Evolutionary conservation across 2,888 invertebrate genomes (phyloP).

Genomic region (Cactoblastis cactorum): DNA sequence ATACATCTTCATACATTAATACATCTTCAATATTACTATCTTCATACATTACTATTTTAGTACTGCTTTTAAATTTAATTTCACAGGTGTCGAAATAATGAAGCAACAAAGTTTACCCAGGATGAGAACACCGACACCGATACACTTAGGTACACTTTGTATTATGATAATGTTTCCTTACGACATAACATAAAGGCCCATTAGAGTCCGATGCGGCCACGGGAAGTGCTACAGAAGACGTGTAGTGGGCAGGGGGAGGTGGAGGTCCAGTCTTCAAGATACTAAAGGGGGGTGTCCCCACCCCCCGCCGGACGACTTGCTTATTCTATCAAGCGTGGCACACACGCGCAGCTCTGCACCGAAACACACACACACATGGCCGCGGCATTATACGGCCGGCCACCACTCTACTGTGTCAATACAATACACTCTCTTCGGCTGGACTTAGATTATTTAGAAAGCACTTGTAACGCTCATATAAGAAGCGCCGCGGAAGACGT

Average conservation of each 20-base stretch:
- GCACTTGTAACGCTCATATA: slow-evolving; percentile 81
- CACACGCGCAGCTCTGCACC: slow-evolving; percentile 49
- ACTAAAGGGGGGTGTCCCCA: slow-evolving; percentile 57
- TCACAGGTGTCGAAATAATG: background rate
- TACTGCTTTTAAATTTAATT: background rate
- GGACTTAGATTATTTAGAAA: slow-evolving; percentile 81
- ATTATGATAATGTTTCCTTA: slow-evolving; percentile 45
- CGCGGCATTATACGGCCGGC: slow-evolving; percentile 75
- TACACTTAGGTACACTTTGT: slow-evolving; percentile 16
- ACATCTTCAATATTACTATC: too few relatives aligned
- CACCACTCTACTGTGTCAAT: slow-evolving; percentile 80
- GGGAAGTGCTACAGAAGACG: slow-evolving; percentile 74
- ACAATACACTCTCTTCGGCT: slow-evolving; percentile 79
- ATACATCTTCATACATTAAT: too few relatives aligned
- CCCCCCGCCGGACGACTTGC: slow-evolving; percentile 74
- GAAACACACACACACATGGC: slow-evolving; percentile 52
- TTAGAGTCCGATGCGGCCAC: slow-evolving; percentile 69
- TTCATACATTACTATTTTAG: background rate
- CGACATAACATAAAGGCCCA: slow-evolving; percentile 67
- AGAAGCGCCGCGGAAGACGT: slow-evolving; percentile 76
- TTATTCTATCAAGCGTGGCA: slow-evolving; percentile 79
- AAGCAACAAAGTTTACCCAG: background rate
- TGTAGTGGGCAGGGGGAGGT: slow-evolving; percentile 70
- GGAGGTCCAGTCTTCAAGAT: slow-evolving; percentile 77
- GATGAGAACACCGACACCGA: background rate